These are phyloP conservation scores for Liasis olivaceus DNA, from an alignment of 2,797 vertebrate genomes.

Conservation along the genomic window DNA sequence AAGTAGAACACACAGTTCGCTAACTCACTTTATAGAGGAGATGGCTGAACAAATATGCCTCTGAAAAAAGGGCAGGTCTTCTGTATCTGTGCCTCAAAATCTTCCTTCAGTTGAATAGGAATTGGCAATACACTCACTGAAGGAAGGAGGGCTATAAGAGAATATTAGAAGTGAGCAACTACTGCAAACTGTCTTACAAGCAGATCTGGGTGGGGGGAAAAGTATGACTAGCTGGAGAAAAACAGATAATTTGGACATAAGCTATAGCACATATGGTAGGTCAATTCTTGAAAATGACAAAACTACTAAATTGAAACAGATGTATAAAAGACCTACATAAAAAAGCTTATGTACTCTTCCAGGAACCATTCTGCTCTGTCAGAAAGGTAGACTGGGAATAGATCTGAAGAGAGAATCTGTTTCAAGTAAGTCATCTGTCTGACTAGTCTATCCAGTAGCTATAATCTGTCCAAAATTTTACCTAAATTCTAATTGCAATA, in stretches of 20 bases:
- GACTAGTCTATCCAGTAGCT: not conserved
- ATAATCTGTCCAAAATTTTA: not conserved
- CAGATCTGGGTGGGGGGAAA: rapidly evolving
- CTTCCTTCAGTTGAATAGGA: not conserved
- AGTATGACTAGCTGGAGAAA: not conserved
- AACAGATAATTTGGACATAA: not conserved
- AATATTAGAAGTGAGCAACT: not conserved
- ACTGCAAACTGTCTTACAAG: not conserved
- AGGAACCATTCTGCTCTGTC: not conserved
- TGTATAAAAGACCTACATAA: not conserved
- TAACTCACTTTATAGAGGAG: not conserved
- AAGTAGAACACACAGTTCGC: not conserved
- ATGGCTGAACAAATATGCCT: not conserved
- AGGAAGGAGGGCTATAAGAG: not conserved
- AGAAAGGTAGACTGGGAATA: not conserved
- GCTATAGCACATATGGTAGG: not conserved
- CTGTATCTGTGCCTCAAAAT: not conserved
- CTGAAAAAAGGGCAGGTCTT: not conserved
- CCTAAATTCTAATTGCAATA: not conserved
- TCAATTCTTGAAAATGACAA: not conserved
- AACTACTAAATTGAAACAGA: not conserved
- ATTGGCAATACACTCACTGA: not conserved
- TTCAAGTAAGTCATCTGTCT: not conserved
- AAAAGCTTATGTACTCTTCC: not conserved
- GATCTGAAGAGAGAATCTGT: not conserved